A percentile compares a stretch with the other conserved stretches of the same genome.
Conservation (phyloP, 1,140 invertebrate genomes). For the Drosophila mayri region DNA sequence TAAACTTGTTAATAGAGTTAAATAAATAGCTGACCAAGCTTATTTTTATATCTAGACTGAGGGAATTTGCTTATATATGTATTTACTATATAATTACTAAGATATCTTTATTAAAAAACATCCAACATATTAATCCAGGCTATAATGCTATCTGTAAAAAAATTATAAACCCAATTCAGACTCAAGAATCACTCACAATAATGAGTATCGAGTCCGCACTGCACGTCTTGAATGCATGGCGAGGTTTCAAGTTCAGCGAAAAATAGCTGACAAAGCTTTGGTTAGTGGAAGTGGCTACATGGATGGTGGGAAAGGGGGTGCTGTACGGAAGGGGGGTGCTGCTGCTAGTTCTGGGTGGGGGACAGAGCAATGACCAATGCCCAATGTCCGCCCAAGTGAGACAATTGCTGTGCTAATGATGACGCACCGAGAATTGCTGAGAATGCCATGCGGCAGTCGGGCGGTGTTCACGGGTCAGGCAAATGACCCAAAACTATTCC, state of each 20-base stretch:
- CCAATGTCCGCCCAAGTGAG: constrained; percentile 45
- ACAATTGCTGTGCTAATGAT: constrained; percentile 48
- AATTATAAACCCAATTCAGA: neutral
- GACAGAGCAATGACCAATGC: constrained; percentile 42
- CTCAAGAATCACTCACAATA: neutral
- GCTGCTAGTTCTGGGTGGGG: constrained; percentile 4
- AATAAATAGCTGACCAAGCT: too few relatives aligned
- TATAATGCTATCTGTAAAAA: too few relatives aligned
- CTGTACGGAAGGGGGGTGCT: neutral
- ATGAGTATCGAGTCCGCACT: constrained; percentile 10
- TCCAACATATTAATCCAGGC: accelerated
- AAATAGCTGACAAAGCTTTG: constrained; percentile 31
- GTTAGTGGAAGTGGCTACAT: neutral
- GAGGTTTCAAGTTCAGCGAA: constrained; percentile 46
- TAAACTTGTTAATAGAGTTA: too few relatives aligned
- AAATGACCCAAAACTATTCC: constrained; percentile 51
- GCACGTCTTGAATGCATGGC: constrained; percentile 41
- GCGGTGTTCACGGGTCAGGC: constrained; percentile 37
- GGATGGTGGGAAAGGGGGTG: neutral
- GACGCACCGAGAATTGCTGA: constrained; percentile 43
- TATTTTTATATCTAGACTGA: too few relatives aligned
- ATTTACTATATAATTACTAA: neutral
- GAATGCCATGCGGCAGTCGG: constrained; percentile 11
- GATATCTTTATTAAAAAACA: neutral
- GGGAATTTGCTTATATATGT: too few relatives aligned